Percentiles rank a stretch among this genome's conserved stretches.
phyloP scores from a whole-genome alignment of 2,113 vertebrate genomes.

The Odontesthes bonariensis region DNA sequence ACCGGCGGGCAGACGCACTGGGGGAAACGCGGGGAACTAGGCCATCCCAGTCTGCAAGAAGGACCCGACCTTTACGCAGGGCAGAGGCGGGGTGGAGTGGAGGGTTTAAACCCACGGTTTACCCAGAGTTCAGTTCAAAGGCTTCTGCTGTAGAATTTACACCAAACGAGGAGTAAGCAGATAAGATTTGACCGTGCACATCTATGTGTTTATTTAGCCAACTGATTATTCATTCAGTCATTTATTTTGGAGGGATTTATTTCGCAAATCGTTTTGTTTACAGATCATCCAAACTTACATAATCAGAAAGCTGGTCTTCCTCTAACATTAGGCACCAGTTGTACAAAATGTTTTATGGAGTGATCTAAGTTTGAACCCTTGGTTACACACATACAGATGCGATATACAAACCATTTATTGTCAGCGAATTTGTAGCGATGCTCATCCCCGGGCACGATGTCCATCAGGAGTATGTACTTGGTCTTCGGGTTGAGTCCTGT shows the following conservation, averaged over 20 bases:
- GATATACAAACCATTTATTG: constrained; percentile 92
- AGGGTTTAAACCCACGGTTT: constrained; percentile 11
- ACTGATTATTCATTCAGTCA: neutral
- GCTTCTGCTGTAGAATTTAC: constrained; percentile 5
- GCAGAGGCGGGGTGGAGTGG: constrained; percentile 22
- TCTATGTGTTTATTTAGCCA: neutral
- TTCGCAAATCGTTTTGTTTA: neutral
- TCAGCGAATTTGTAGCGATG: constrained; percentile 99
- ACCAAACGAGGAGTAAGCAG: neutral
- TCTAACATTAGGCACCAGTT: neutral
- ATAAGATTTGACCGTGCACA: neutral
- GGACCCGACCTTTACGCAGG: constrained; percentile 60
- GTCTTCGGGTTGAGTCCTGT: constrained; percentile 96
- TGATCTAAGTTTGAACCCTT: too few relatives aligned
- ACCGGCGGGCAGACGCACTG: constrained; percentile 62
- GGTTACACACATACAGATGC: neutral
- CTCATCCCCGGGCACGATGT: constrained; percentile 92
- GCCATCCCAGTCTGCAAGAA: constrained; percentile 57
- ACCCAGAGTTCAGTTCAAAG: neutral
- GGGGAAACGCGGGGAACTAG: constrained; percentile 64
- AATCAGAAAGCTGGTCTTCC: neutral
- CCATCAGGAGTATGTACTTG: constrained; percentile 99
- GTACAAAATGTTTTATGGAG: too few relatives aligned
- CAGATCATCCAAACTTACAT: neutral
- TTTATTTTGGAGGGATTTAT: neutral